Conservation (phyloP, 2,888 invertebrate species). For the Temnothorax unifasciatus region DNA sequence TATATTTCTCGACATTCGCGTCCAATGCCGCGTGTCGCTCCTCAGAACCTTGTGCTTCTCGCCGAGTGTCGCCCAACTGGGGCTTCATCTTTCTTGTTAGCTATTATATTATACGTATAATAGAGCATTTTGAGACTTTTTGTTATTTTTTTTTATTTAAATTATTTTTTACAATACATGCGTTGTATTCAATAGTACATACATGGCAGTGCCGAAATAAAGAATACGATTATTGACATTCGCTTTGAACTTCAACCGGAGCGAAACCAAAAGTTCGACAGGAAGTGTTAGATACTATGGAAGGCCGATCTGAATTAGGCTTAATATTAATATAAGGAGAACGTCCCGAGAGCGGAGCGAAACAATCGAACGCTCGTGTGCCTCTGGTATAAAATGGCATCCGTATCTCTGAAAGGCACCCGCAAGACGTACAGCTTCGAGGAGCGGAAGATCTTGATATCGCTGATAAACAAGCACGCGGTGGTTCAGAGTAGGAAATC, state of each 20-base stretch:
- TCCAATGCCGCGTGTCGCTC: too few species aligned
- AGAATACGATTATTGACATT: too few species aligned
- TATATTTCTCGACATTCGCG: too few species aligned
- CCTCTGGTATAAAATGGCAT: conserved; percentile 75
- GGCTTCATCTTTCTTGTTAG: too few species aligned
- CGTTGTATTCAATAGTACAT: too few species aligned
- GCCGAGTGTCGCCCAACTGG: too few species aligned
- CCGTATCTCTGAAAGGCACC: conserved; percentile 76
- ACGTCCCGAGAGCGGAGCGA: conserved; percentile 22
- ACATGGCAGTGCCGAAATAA: too few species aligned
- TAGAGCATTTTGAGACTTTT: too few species aligned
- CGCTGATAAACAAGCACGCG: conserved; percentile 78
- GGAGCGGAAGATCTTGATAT: conserved; percentile 78
- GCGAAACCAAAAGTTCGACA: neutral
- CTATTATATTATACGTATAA: too few species aligned
- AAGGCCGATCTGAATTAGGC: conserved; percentile 25
- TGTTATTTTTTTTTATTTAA: too few species aligned
- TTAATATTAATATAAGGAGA: conserved; percentile 33
- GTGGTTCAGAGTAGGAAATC: conserved; percentile 74
- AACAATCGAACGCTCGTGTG: conserved; percentile 62
- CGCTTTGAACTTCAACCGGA: neutral
- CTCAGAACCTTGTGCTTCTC: too few species aligned
- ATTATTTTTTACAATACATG: too few species aligned
- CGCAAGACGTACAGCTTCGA: conserved; percentile 81
- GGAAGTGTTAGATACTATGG: neutral